phyloP scores from a whole-genome alignment of 2,113 vertebrate species.

The Choloepus hoffmanni region DNA sequence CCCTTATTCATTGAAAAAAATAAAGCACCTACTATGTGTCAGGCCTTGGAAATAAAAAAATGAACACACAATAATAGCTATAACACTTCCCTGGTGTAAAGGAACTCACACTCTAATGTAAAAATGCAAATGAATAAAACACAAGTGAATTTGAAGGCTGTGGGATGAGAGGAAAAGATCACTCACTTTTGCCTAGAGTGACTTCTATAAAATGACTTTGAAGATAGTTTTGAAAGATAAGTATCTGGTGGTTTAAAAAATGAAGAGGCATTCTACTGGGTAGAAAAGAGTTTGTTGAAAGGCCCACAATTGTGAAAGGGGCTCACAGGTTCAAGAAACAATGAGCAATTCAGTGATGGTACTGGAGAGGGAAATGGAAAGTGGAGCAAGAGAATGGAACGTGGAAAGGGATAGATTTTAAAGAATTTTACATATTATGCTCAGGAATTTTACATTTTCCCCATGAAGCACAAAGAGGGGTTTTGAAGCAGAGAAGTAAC shows the following conservation, averaged over 20 bases:
- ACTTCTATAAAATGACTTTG: conserved; percentile 19
- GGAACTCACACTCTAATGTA: neutral
- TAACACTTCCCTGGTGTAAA: neutral
- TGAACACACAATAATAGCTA: neutral
- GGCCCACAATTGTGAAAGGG: neutral
- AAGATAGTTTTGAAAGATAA: conserved; percentile 2
- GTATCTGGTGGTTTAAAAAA: neutral
- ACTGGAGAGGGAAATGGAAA: neutral
- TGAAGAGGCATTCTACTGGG: neutral
- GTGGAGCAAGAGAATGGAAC: neutral
- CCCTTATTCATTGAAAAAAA: neutral
- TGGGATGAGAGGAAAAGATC: neutral
- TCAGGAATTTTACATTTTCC: neutral
- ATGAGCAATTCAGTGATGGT: conserved; percentile 28
- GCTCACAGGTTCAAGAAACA: neutral
- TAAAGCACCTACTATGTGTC: neutral
- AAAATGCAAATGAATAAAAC: neutral
- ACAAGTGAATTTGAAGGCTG: neutral
- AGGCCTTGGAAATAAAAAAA: neutral
- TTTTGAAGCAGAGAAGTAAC: conserved; percentile 23
- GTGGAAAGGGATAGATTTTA: neutral
- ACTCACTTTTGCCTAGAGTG: neutral
- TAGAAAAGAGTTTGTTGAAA: conserved; percentile 15
- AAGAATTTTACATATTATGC: neutral
- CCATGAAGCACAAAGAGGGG: neutral